These are phyloP conservation scores for Congeria kusceri DNA, from an alignment of 2,888 invertebrate species.

Conservation along the genomic window DNA sequence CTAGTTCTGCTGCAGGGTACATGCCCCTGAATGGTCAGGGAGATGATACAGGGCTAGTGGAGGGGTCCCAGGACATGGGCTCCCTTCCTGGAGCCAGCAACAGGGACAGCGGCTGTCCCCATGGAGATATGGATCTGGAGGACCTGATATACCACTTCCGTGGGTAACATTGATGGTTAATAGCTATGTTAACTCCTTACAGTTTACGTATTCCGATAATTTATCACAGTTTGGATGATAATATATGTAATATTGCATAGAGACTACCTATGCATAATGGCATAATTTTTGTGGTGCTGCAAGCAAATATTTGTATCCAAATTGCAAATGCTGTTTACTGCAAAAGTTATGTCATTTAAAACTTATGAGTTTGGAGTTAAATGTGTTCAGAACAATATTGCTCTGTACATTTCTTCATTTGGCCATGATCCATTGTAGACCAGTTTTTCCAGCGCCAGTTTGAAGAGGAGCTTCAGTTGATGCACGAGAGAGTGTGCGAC, in stretches of 20 bases:
- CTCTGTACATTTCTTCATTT: neutral
- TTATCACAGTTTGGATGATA: too few species aligned
- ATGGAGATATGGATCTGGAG: slow-evolving; percentile 67
- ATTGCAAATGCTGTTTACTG: neutral
- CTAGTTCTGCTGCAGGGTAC: too few species aligned
- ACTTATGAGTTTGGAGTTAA: neutral
- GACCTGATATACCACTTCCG: slow-evolving; percentile 75
- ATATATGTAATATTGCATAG: too few species aligned
- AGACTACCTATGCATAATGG: too few species aligned
- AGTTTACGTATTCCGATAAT: too few species aligned
- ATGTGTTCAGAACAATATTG: neutral
- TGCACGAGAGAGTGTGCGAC: slow-evolving; percentile 49
- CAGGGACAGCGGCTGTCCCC: slow-evolving; percentile 14
- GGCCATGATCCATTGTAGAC: slow-evolving; percentile 58
- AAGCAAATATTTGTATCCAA: too few species aligned
- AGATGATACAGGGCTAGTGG: slow-evolving; percentile 41
- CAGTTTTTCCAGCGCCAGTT: slow-evolving; percentile 67
- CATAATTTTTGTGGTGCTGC: too few species aligned
- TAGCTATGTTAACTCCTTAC: too few species aligned
- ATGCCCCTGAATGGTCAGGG: too few species aligned
- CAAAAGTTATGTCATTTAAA: neutral
- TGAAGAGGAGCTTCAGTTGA: slow-evolving; percentile 58
- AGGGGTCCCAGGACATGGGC: slow-evolving; percentile 8
- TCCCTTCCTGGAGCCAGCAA: neutral
- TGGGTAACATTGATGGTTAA: slow-evolving; percentile 34